Evolutionary conservation across 1,140 invertebrate species (phyloP).

Genomic region (Drosophila punjabiensis): DNA sequence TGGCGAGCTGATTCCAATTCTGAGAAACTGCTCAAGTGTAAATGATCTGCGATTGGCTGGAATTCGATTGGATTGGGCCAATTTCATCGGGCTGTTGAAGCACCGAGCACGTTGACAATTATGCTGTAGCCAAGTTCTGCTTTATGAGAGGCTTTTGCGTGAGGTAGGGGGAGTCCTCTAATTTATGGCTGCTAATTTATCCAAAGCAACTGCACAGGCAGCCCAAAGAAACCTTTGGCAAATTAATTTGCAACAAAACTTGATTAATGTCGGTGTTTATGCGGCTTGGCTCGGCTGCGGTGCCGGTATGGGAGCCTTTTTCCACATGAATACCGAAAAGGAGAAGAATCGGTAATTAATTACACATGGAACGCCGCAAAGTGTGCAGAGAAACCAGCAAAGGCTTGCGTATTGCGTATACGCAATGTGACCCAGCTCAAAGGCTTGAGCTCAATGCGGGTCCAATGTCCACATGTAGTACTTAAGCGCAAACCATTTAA

Average conservation of each 20-base stretch:
- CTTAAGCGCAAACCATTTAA: constrained; percentile 29
- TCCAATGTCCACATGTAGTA: constrained; percentile 11
- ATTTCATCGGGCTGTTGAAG: constrained; percentile 51
- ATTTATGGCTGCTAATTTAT: constrained; percentile 60
- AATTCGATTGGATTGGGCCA: constrained; percentile 63
- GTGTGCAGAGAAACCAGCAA: constrained; percentile 29
- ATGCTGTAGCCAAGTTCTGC: constrained; percentile 16
- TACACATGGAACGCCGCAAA: constrained; percentile 42
- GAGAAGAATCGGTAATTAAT: constrained; percentile 59
- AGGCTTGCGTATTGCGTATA: constrained; percentile 39
- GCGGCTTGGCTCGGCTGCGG: constrained; percentile 19
- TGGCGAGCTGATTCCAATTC: constrained; percentile 34
- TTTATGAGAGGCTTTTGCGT: constrained; percentile 31
- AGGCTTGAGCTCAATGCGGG: constrained; percentile 26
- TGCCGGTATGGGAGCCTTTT: constrained; percentile 19
- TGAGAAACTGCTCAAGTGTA: constrained; percentile 57
- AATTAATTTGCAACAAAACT: constrained; percentile 66
- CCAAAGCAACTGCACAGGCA: constrained; percentile 15
- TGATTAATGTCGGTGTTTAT: constrained; percentile 63
- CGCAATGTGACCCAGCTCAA: constrained; percentile 41
- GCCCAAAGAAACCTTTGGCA: constrained; percentile 45
- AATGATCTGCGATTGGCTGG: constrained; percentile 63
- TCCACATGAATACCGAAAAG: constrained; percentile 40
- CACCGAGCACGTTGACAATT: constrained; percentile 52
- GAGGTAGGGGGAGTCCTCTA: constrained; percentile 8